Base-by-base conservation (phyloP, 2,113 vertebrate species). In the Myotis lucifugus region DNA sequence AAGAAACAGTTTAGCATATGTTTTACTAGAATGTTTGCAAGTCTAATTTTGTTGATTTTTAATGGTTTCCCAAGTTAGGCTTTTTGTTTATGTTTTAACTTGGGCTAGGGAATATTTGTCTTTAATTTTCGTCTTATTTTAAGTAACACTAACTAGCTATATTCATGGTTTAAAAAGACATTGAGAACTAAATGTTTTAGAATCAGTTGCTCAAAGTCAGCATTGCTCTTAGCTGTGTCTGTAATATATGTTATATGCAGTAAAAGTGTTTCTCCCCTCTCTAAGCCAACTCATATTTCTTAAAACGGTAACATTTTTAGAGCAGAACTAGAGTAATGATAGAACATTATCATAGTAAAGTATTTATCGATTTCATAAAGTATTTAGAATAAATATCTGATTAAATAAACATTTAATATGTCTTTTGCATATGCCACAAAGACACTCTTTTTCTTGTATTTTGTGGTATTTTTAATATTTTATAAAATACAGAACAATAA, bases 11-110 rank as follows among this genome's bases (percentile, higher is more conserved):
- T 70, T 94, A 87, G 5, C 50, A 61, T 85, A 74, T 95, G n/a
- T 73, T 95, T 95, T 40, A 67, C 50, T 73, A 93, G 87, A 84
- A 85, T 94, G 93, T 95, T 96, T 97, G 46, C 66, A 97, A 97
- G 97, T 67, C n/a, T 72, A 3, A 95, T 97, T 96, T 96, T 95
- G 27, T 95, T 97, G 77, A 10, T 84, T 97, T 95, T 97, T 97
- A 92, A 88, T 97, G 54, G 40, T 85, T 94, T 96, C 42, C n/a
- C 91, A 90, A 96, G 77, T 90, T 88, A 88, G 90, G 25, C 64
- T 88, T 48, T 95, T 77, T 90, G 34, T 32, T 90, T 97, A 70
- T 96, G 40, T 85, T 95, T 97, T 95, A 40, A 2, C 46, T 95
- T 66, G 6, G 21, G 18, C 72, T 90, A 29, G 79, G 34, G 76